Base-by-base conservation (phyloP, 2,113 vertebrate species). In the Oxygymnocypris stewartii region DNA sequence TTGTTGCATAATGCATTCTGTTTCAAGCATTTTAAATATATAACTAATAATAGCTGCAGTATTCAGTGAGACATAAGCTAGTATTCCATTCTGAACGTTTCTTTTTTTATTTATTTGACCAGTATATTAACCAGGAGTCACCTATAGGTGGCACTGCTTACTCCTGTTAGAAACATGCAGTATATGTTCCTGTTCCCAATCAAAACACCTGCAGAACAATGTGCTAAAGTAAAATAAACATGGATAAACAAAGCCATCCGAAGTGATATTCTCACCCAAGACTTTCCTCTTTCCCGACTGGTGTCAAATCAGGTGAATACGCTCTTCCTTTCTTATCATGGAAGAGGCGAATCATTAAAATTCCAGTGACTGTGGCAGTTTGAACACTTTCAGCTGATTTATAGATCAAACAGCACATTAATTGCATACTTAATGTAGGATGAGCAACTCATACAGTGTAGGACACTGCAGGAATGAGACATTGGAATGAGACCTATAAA, bases 371-470 rank as follows among this genome's bases (percentile, higher is more conserved):
- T 49, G 54, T 87, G 89, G 87, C 84, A 78, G 84, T 83, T 83
- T 82, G 85, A 84, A 84, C 87, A 83, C 89, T 89, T 65, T 89
- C 82, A 87, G 90, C 91, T 88, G 89, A 93, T 92, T 93, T 91
- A 92, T 85, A 89, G 90, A 89, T 93, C 90, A 92, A 94, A 93
- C 88, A 86, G 89, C 82, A 86, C 86, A 86, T 82, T 93, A 92
- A 94, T 93, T 90, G 91, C 90, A 91, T 91, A 92, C 91, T 90
- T 92, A 90, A 94, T 90, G 49, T 89, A 89, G 87, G 91, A 91
- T 90, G 84, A 91, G 86, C 89, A 88, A 6, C 78, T 89, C 88
- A 87, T 87, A 89, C 87, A 83, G 91, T 88, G 89, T 88, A 85
- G 89, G 90, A 86, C 89, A 90, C 89, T 84, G 87, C 85, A 88